Conservation (phyloP, 2,113 vertebrate species). For the Pelusios castaneus region DNA sequence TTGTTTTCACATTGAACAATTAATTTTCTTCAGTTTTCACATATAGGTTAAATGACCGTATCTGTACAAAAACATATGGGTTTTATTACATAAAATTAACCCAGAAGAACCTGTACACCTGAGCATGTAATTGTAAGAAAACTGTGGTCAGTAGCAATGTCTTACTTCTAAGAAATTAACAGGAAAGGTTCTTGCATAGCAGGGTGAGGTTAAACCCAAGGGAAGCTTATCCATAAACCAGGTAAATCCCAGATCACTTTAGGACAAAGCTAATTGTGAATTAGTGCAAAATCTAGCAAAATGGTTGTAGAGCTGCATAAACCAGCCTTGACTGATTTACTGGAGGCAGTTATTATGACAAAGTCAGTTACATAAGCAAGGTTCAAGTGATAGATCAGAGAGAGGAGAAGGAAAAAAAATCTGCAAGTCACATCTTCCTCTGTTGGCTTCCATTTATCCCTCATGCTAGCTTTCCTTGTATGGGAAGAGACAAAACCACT, state of each 20-base stretch:
- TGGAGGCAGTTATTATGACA: neutral
- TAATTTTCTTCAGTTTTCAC: slow-evolving; percentile 66
- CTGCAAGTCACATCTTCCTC: neutral
- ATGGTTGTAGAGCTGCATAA: slow-evolving; percentile 39
- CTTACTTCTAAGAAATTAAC: slow-evolving; percentile 68
- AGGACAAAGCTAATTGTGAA: slow-evolving; percentile 57
- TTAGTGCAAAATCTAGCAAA: slow-evolving; percentile 75
- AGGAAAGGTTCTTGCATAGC: slow-evolving; percentile 81
- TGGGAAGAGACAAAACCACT: neutral
- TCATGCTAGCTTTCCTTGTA: neutral
- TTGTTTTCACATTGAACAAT: slow-evolving; percentile 70
- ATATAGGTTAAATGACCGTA: slow-evolving; percentile 67
- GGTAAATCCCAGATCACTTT: slow-evolving; percentile 58
- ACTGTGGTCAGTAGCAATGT: slow-evolving; percentile 64
- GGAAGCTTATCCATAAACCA: slow-evolving; percentile 55
- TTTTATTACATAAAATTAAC: slow-evolving; percentile 69
- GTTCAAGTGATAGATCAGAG: neutral
- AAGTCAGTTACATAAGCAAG: neutral
- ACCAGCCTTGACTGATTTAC: slow-evolving; percentile 11
- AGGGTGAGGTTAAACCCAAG: slow-evolving; percentile 73
- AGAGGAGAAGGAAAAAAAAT: slow-evolving; percentile 9
- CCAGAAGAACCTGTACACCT: slow-evolving; percentile 78
- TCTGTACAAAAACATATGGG: slow-evolving; percentile 68
- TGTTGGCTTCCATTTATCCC: neutral
- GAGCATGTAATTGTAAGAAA: slow-evolving; percentile 77